Conservation (phyloP, 2,113 vertebrate genomes). For the Cheirogaleus medius region DNA sequence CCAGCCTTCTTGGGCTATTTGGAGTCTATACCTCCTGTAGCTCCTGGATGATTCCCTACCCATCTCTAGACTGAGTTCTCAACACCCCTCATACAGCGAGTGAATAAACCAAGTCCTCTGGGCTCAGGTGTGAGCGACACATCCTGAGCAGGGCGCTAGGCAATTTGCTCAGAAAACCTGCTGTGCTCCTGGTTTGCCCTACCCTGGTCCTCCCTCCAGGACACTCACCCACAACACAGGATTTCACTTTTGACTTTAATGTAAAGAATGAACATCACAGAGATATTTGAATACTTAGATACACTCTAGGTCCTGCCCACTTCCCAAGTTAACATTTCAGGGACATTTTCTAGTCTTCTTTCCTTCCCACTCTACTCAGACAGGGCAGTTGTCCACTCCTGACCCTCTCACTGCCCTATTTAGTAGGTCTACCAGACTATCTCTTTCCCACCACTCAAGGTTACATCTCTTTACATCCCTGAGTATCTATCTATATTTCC, state of each 20-base stretch:
- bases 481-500: not conserved
- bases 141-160: not conserved
- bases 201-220: not conserved
- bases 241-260: not conserved
- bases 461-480: not conserved
- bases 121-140: too few species aligned
- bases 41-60: not conserved
- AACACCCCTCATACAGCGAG: not conserved
- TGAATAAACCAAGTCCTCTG: not conserved
- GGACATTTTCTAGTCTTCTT: not conserved
- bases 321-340: not conserved
- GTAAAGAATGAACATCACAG: not conserved
- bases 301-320: not conserved
- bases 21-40: not conserved
- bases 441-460: not conserved
- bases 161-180: not conserved
- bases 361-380: not conserved
- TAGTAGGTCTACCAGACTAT: not conserved
- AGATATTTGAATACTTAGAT: not conserved
- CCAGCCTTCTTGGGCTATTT: not conserved
- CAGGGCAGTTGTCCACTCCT: not conserved
- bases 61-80: not conserved
- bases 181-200: not conserved
- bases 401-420: not conserved
- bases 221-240: not conserved